Evolutionary conservation across 2,113 vertebrate genomes (phyloP).

Genomic region (Heliornis fulica): DNA sequence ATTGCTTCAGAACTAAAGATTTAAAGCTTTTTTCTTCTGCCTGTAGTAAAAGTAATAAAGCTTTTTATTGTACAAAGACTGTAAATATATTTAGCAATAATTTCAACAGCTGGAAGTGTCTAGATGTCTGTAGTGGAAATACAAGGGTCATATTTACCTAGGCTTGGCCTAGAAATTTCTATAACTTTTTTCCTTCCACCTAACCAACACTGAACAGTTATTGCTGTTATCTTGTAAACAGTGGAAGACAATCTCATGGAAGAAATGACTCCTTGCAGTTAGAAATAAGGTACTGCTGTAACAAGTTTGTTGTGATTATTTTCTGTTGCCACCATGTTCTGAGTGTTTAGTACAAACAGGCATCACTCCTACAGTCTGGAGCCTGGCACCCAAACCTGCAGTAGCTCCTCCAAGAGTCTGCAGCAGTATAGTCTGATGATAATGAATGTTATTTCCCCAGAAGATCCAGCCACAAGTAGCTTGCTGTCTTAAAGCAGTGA

Average conservation of each 20-base stretch:
- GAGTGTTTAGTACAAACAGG: neutral
- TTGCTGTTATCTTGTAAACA: slow-evolving; percentile 26
- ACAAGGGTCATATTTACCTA: slow-evolving; percentile 42
- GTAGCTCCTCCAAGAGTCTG: neutral
- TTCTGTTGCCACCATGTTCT: neutral
- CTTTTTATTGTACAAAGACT: slow-evolving; percentile 72
- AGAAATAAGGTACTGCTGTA: neutral
- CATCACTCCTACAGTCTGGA: neutral
- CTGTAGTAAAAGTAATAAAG: slow-evolving; percentile 73
- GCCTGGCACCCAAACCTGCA: neutral
- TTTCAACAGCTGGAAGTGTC: slow-evolving; percentile 68
- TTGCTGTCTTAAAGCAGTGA: neutral
- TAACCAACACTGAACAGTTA: neutral
- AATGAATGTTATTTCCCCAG: neutral
- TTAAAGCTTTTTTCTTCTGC: slow-evolving; percentile 70
- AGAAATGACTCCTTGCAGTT: neutral
- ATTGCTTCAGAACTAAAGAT: slow-evolving; percentile 73
- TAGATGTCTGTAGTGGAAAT: slow-evolving; percentile 61
- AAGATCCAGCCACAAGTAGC: neutral
- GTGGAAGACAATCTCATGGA: neutral
- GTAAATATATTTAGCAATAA: slow-evolving; percentile 76
- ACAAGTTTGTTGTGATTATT: neutral
- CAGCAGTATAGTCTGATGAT: neutral
- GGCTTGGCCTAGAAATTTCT: slow-evolving; percentile 45
- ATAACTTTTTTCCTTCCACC: neutral